These are phyloP conservation scores for Thunnus maccoyii DNA, from an alignment of 2,113 vertebrate species.

Conservation along the genomic window DNA sequence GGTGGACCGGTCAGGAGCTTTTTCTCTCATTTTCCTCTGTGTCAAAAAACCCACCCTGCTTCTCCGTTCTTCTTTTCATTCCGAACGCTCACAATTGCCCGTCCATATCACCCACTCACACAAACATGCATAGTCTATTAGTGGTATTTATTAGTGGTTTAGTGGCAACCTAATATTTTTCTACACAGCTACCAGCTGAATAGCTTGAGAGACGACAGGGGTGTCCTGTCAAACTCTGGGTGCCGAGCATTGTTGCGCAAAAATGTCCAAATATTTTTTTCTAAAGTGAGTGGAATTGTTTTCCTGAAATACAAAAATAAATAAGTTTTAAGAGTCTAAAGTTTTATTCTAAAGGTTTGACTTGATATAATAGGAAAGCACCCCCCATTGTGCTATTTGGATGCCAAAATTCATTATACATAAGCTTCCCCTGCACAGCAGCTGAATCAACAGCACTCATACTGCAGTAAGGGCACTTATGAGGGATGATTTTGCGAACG, in stretches of 20 bases:
- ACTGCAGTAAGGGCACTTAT: neutral
- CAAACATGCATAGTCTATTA: neutral
- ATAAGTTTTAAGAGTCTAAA: no score
- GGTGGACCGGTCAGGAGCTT: slow-evolving; percentile 66
- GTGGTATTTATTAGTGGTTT: neutral
- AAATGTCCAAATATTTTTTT: neutral
- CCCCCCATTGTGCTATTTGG: neutral
- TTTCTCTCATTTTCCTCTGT: slow-evolving; percentile 51
- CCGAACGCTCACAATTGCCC: slow-evolving; percentile 18
- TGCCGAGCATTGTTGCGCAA: neutral
- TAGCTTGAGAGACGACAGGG: no score
- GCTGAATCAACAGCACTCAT: neutral
- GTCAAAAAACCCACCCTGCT: slow-evolving; percentile 60
- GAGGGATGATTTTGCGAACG: slow-evolving; percentile 12
- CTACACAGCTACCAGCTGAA: neutral
- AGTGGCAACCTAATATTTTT: neutral
- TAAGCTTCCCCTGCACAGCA: neutral
- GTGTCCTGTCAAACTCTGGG: neutral
- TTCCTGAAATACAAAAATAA: no score
- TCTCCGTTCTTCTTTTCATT: slow-evolving; percentile 2
- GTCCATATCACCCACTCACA: slow-evolving; percentile 20
- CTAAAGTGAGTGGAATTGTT: neutral
- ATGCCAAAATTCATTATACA: neutral
- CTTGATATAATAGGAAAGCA: neutral
- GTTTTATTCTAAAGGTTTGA: no score